These are phyloP conservation scores for Eospalax fontanierii DNA, from an alignment of 2,797 vertebrate species.

Conservation along the genomic window DNA sequence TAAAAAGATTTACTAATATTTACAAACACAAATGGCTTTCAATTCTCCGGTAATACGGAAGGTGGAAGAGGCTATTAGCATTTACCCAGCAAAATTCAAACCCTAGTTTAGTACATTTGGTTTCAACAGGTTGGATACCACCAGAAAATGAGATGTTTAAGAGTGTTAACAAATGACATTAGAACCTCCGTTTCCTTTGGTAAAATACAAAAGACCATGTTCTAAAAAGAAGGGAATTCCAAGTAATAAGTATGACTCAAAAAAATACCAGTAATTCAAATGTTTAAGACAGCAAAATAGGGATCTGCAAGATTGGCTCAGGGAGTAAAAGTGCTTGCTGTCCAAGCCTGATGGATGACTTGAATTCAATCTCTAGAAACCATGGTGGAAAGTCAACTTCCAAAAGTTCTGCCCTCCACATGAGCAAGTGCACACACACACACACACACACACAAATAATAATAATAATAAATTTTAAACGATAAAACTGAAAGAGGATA, in stretches of 20 bases:
- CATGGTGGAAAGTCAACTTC: background rate
- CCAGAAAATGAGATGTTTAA: background rate
- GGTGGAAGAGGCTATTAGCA: background rate
- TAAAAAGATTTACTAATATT: background rate
- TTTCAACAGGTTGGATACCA: background rate
- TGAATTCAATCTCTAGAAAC: background rate
- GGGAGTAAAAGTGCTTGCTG: background rate
- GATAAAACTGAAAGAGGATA: background rate
- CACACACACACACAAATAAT: background rate
- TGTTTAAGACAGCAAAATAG: background rate
- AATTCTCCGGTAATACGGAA: background rate
- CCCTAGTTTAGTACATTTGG: background rate
- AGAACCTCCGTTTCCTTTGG: background rate
- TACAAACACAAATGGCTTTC: background rate
- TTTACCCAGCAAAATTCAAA: conserved; percentile 58
- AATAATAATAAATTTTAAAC: background rate
- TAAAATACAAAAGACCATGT: conserved; percentile 55
- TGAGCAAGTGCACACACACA: background rate
- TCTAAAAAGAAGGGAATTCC: background rate
- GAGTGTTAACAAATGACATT: conserved; percentile 34
- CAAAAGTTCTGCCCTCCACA: background rate
- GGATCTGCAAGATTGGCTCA: background rate
- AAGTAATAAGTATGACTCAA: background rate
- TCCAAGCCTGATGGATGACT: background rate
- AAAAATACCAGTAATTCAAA: conserved; percentile 28